Percentiles rank a stretch among this genome's conserved stretches.
Evolutionary conservation across 37 sponge, comb jelly and placozoan species (phyloP).

Genomic region (Beroe forskalii): DNA sequence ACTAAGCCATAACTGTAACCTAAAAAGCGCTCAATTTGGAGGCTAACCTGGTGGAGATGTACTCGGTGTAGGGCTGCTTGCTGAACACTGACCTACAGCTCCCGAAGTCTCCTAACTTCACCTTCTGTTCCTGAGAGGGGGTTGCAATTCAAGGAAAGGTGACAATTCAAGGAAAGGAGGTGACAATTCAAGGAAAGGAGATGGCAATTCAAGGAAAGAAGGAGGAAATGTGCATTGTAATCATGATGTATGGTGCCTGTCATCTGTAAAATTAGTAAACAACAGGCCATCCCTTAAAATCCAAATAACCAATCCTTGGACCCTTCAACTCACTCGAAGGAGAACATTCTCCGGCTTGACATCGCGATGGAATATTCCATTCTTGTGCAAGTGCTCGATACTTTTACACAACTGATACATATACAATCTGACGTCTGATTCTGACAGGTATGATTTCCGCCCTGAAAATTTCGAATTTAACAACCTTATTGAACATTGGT

Average conservation of each 20-base stretch:
- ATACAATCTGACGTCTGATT: conserved; percentile 80
- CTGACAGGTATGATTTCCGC: conserved; percentile 79
- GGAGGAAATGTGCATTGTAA: neutral
- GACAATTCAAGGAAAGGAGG: neutral
- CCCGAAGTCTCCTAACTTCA: conserved; percentile 86
- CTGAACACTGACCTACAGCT: conserved; percentile 93
- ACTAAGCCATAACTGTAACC: too few species aligned
- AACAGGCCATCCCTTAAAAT: too few species aligned
- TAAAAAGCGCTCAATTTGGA: too few species aligned
- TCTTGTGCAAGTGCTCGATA: conserved; percentile 95
- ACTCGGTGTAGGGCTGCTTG: conserved; percentile 97
- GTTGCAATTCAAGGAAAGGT: too few species aligned
- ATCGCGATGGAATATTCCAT: conserved; percentile 99
- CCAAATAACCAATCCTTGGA: too few species aligned
- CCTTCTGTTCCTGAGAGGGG: conserved; percentile 66
- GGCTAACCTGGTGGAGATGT: too few species aligned
- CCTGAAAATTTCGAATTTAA: too few species aligned
- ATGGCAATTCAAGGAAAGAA: neutral
- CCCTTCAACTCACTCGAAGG: conserved; percentile 68
- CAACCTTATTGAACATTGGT: neutral
- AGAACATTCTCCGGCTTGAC: conserved; percentile 99
- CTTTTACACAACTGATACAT: conserved; percentile 94
- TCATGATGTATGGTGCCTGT: neutral
- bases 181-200: too few species aligned
- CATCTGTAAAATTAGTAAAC: too few species aligned